Percentiles rank a stretch among this genome's conserved stretches.
Conservation (phyloP, 2,888 invertebrate genomes). For the Epiblema foenella region DNA sequence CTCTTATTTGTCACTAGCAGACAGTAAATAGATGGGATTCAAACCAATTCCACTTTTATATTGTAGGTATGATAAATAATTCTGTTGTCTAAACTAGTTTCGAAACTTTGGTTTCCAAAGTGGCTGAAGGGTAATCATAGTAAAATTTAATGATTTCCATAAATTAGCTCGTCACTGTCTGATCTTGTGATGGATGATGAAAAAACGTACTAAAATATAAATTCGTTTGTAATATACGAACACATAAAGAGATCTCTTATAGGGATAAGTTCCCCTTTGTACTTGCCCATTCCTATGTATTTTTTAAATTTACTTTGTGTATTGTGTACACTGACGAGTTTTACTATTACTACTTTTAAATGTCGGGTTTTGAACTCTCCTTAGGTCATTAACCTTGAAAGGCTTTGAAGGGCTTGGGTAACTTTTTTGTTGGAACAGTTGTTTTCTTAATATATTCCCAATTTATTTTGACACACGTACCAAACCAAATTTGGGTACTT, state of each 20-base stretch:
- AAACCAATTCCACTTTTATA: background rate
- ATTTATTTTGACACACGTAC: background rate
- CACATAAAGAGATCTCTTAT: too few relatives aligned
- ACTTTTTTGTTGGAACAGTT: constrained; percentile 46
- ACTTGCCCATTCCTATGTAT: too few relatives aligned
- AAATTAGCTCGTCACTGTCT: background rate
- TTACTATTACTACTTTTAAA: background rate
- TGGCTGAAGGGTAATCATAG: too few relatives aligned
- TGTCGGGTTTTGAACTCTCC: constrained; percentile 47
- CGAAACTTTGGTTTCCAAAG: too few relatives aligned
- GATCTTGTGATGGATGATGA: background rate
- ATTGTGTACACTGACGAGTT: too few relatives aligned
- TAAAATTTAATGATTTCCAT: background rate
- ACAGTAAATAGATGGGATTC: background rate
- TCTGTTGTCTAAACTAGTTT: too few relatives aligned
- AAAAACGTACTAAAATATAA: background rate
- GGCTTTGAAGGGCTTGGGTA: constrained; percentile 51
- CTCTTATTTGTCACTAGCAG: background rate
- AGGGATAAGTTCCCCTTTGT: too few relatives aligned
- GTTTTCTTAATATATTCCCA: constrained; percentile 5
- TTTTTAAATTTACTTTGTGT: too few relatives aligned
- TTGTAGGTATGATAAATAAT: background rate
- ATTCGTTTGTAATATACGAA: background rate
- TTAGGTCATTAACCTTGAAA: constrained; percentile 53
- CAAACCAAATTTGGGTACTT: background rate